Evolutionary conservation across 37 sponge, comb jelly and placozoan species (phyloP).

Genomic region (Chondrosia reniformis): DNA sequence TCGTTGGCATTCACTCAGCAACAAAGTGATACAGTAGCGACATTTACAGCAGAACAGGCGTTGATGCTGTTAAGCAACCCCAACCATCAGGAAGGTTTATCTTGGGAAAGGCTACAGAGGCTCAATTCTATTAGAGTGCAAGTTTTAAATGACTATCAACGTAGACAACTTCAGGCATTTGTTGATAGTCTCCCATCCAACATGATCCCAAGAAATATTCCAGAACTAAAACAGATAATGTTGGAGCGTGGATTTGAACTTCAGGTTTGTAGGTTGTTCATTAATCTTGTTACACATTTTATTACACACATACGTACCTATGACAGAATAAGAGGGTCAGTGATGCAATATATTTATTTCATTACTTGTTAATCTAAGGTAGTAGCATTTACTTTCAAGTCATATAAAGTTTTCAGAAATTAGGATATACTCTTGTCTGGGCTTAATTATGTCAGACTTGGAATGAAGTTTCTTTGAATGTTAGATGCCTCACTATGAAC

Average conservation of each 20-base stretch:
- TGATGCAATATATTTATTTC: too few species aligned
- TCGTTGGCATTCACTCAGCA: neutral
- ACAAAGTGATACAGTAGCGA: neutral
- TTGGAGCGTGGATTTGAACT: neutral
- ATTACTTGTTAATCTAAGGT: too few species aligned
- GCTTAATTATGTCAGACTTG: too few species aligned
- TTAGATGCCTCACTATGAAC: neutral
- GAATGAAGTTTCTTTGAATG: too few species aligned
- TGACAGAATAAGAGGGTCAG: too few species aligned
- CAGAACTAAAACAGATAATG: slow-evolving; percentile 8
- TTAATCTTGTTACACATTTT: too few species aligned
- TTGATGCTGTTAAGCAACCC: slow-evolving; percentile 6
- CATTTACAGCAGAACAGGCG: slow-evolving; percentile 2
- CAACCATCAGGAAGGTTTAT: neutral
- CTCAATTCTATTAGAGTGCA: slow-evolving; percentile 17
- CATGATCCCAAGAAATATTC: neutral
- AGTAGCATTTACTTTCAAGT: too few species aligned
- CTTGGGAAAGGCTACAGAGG: slow-evolving; percentile 4
- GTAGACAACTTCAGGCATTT: neutral
- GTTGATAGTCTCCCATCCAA: neutral
- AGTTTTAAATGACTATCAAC: slow-evolving; percentile 4
- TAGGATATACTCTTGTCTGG: too few species aligned
- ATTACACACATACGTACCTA: too few species aligned
- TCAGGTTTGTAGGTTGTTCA: too few species aligned
- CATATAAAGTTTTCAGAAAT: too few species aligned